Percentiles rank a stretch among this genome's conserved stretches.
Evolutionary conservation across 2,113 vertebrate genomes (phyloP).

Genomic region (Malurus alboscapulatus): DNA sequence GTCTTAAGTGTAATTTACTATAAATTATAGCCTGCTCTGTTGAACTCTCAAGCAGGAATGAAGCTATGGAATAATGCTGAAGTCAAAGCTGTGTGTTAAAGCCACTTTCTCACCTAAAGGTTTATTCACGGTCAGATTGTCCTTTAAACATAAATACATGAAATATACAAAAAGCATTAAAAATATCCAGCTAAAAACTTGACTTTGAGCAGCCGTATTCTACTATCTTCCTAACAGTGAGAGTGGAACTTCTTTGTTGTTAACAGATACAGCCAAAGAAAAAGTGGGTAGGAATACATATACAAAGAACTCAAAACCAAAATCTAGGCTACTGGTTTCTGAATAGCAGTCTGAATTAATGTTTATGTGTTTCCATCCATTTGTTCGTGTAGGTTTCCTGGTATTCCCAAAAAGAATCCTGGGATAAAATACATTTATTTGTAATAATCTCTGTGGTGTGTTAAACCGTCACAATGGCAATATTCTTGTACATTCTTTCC

Average conservation of each 20-base stretch:
- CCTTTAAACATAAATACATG: not conserved
- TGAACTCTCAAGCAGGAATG: not conserved
- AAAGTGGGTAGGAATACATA: not conserved
- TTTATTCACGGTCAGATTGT: not conserved
- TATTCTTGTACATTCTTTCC: constrained; percentile 39
- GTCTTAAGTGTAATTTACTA: not conserved
- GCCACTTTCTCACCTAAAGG: not conserved
- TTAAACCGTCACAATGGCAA: not conserved
- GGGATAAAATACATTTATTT: not conserved
- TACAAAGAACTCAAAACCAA: not conserved
- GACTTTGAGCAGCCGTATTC: not conserved
- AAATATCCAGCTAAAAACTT: not conserved
- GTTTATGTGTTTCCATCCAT: not conserved
- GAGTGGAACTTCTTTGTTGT: not conserved
- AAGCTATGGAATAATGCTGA: not conserved
- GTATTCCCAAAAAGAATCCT: not conserved
- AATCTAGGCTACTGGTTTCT: not conserved
- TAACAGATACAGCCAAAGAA: not conserved
- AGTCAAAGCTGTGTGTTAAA: not conserved
- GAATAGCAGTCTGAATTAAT: not conserved
- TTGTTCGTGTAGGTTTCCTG: not conserved
- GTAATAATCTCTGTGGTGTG: not conserved
- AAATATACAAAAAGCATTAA: not conserved
- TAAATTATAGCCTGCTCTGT: not conserved
- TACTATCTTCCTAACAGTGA: rapidly evolving